phyloP scores from a whole-genome alignment of 2,797 vertebrate species.

The Phrynocephalus forsythii region DNA sequence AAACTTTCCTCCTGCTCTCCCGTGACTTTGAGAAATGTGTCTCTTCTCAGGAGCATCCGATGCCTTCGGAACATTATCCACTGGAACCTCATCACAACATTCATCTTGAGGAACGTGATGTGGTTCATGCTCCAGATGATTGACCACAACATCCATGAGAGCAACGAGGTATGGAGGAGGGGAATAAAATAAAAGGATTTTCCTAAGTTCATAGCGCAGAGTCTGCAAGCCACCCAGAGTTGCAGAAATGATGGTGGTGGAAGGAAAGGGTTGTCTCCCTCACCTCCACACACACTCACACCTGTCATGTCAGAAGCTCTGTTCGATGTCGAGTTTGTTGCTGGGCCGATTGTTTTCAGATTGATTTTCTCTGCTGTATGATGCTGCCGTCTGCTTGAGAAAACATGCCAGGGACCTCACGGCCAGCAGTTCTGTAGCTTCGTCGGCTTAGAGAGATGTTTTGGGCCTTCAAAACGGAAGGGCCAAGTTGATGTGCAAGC shows the following conservation, averaged over 20 bases:
- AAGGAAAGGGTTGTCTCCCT: too few species aligned
- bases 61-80: slow-evolving; percentile 98
- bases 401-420: not conserved
- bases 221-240: not conserved
- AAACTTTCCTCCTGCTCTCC: not conserved
- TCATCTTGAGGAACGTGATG: slow-evolving; percentile 94
- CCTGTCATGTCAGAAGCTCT: not conserved
- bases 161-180: slow-evolving; percentile 87
- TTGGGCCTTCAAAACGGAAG: not conserved
- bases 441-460: not conserved
- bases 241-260: too few species aligned
- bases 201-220: not conserved
- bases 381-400: not conserved
- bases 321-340: not conserved
- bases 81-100: slow-evolving; percentile 97
- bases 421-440: not conserved
- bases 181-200: not conserved
- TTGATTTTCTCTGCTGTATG: too few species aligned
- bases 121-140: slow-evolving; percentile 98
- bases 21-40: not conserved
- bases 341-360: not conserved
- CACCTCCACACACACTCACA: too few species aligned
- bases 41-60: slow-evolving; percentile 88
- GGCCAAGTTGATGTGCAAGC: too few species aligned
- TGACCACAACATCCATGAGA: slow-evolving; percentile 94